These are phyloP conservation scores for Caenorhabditis plicata DNA, from an alignment of 2,888 invertebrate genomes.

Conservation along the genomic window DNA sequence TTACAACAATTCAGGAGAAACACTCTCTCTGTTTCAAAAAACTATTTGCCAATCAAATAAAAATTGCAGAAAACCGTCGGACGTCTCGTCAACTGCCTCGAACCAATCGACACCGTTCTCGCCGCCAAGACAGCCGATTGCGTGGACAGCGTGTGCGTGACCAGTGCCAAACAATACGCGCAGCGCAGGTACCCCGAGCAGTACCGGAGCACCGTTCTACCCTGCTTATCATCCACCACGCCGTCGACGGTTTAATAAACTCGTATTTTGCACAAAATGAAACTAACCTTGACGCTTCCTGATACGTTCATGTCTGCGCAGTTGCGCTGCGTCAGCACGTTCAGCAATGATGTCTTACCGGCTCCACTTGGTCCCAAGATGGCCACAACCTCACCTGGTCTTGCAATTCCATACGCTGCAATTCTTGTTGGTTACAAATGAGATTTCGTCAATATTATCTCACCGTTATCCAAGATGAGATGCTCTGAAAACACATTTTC, in stretches of 20 bases:
- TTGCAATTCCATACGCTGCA: constrained; percentile 56
- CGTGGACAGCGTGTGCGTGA: constrained; percentile 16
- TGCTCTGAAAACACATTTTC: constrained; percentile 15
- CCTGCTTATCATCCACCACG: constrained; percentile 25
- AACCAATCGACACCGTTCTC: constrained; percentile 27
- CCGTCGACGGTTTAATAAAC: background rate
- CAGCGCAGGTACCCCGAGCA: constrained; percentile 21
- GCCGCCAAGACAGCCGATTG: constrained; percentile 34
- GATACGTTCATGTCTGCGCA: constrained; percentile 21
- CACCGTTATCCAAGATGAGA: constrained; percentile 14
- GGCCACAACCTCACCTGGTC: constrained; percentile 57
- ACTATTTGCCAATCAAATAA: background rate
- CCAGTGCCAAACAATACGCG: constrained; percentile 24
- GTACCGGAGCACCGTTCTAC: constrained; percentile 23
- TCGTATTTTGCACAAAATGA: no score
- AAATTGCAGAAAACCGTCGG: constrained; percentile 22
- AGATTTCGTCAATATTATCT: background rate
- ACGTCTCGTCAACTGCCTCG: constrained; percentile 22
- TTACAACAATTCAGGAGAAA: no score
- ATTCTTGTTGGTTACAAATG: no score
- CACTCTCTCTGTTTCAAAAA: no score
- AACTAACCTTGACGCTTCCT: constrained; percentile 38
- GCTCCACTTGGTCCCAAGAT: constrained; percentile 46
- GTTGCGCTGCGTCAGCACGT: constrained; percentile 78
- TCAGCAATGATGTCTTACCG: constrained; percentile 80